Conservation (phyloP, 2,888 invertebrate species). For the Watsonalla cultraria region DNA sequence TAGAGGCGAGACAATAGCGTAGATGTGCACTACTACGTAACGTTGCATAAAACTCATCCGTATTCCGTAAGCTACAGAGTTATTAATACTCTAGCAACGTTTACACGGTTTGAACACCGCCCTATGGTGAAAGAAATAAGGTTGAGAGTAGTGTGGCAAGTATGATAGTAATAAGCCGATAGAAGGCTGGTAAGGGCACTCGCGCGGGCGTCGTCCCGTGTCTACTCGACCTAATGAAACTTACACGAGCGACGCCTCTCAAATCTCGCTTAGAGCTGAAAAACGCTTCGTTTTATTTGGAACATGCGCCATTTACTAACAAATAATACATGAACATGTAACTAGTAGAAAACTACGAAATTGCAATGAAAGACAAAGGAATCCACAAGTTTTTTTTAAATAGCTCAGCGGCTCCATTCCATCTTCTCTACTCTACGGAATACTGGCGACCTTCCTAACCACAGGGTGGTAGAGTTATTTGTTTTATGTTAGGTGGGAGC, state of each 20-base stretch:
- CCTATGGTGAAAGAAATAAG: conserved; percentile 14
- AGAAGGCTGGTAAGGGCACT: conserved; percentile 54
- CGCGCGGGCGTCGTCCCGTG: conserved; percentile 43
- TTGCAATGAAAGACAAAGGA: no score
- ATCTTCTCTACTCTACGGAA: no score
- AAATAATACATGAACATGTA: no score
- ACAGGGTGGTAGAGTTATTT: no score
- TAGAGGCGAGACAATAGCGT: conserved; percentile 46
- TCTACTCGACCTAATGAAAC: conserved; percentile 64
- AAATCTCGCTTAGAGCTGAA: conserved; percentile 17
- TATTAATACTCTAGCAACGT: conserved; percentile 23
- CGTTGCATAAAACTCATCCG: not conserved
- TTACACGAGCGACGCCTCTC: conserved; percentile 26
- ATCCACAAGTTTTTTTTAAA: no score
- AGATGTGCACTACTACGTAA: conserved; percentile 21
- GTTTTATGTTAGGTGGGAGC: no score
- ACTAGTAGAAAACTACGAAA: no score
- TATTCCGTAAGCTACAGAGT: conserved; percentile 6
- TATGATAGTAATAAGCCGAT: conserved; percentile 33
- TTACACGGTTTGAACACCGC: conserved; percentile 9
- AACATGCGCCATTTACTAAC: not conserved
- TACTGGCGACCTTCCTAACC: no score
- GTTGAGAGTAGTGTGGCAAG: conserved; percentile 26
- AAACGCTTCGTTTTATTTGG: conserved; percentile 9
- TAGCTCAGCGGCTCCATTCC: no score